These are phyloP conservation scores for Saxidomus purpurata DNA, from an alignment of 1,140 invertebrate genomes.

Conservation along the genomic window DNA sequence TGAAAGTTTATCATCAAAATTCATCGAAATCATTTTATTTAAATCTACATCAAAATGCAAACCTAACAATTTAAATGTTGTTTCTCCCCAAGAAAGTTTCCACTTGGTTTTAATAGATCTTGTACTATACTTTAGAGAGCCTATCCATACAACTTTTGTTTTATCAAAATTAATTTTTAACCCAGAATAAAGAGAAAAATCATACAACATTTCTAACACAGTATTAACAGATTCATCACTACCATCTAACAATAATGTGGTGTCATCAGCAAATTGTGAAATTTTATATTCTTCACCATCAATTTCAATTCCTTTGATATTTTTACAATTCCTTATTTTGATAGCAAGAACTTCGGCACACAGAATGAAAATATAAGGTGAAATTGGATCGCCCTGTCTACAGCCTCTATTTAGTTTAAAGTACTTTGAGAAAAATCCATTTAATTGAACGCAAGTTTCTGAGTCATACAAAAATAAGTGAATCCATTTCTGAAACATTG, in stretches of 20 bases:
- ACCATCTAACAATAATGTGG: constrained; percentile 44
- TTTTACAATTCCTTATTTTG: constrained; percentile 20
- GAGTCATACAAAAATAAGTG: constrained; percentile 21
- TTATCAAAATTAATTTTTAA: constrained; percentile 50
- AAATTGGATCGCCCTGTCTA: constrained; percentile 50
- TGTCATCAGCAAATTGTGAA: constrained; percentile 61
- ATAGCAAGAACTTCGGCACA: constrained; percentile 52
- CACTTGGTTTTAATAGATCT: neutral
- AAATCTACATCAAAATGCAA: neutral
- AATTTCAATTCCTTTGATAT: constrained; percentile 54
- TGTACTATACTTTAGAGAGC: neutral
- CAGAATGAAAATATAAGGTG: constrained; percentile 47
- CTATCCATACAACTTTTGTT: constrained; percentile 50
- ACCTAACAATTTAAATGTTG: neutral
- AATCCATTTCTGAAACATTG: neutral
- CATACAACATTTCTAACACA: neutral
- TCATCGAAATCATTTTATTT: neutral
- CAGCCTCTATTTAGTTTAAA: constrained; percentile 47
- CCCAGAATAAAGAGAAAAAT: constrained; percentile 22
- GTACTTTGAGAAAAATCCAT: constrained; percentile 25
- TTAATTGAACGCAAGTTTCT: constrained; percentile 4
- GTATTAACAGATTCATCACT: constrained; percentile 39
- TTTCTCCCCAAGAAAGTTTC: neutral
- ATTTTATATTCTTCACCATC: constrained; percentile 19
- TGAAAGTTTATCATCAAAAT: neutral